phyloP scores from a whole-genome alignment of 2,888 invertebrate genomes.

The Microchrysa polita region DNA sequence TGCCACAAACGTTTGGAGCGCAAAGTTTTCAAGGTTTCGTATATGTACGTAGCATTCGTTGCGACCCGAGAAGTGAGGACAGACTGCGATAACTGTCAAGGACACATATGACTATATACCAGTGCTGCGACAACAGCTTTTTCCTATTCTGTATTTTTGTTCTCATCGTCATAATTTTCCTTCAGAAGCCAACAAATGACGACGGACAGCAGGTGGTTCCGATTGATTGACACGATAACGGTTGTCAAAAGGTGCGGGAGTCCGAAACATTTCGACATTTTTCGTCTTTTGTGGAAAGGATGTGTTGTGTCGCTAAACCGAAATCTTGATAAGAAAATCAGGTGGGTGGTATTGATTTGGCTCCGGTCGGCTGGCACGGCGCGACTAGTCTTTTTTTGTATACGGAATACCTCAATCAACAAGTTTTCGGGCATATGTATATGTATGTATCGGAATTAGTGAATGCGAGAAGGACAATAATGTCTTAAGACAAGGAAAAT shows the following conservation, averaged over 20 bases:
- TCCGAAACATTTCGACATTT: neutral
- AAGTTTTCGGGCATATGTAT: slow-evolving; percentile 1
- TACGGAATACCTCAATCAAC: slow-evolving; percentile 24
- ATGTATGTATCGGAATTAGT: too few relatives aligned
- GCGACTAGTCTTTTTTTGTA: too few relatives aligned
- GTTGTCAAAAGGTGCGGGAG: neutral
- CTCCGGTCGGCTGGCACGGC: neutral
- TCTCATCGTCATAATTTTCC: neutral
- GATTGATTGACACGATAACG: neutral
- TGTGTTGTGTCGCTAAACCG: neutral
- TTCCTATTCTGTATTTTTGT: too few relatives aligned
- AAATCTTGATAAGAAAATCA: slow-evolving; percentile 33
- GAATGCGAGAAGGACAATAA: neutral
- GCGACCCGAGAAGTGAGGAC: too few relatives aligned
- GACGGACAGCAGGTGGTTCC: slow-evolving; percentile 1
- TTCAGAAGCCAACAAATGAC: neutral
- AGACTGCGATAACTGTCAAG: too few relatives aligned
- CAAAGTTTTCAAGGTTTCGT: neutral
- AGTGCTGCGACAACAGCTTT: neutral
- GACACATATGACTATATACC: too few relatives aligned
- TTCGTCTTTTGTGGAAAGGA: neutral
- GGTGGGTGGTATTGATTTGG: too few relatives aligned
- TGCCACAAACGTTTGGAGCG: neutral
- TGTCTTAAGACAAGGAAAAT: neutral
- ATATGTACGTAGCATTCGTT: too few relatives aligned